Conservation (phyloP, 2,113 vertebrate species). For the Diphyllodes magnificus region DNA sequence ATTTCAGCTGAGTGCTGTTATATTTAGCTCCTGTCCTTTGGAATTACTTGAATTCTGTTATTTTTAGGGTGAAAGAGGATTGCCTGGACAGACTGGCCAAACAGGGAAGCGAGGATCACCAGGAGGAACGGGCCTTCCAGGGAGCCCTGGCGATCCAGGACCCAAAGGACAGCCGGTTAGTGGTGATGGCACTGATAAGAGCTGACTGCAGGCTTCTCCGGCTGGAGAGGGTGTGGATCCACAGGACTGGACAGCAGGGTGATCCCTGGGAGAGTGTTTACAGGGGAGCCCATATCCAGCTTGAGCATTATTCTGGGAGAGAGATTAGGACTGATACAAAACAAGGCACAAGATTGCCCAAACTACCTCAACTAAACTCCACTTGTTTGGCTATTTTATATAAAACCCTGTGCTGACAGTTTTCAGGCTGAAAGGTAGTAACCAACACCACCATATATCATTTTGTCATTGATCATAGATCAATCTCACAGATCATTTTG, state of each 20-base stretch:
- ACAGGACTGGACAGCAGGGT: background rate
- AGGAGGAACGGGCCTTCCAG: conserved; percentile 86
- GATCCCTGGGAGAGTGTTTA: background rate
- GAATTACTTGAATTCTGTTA: conserved; percentile 24
- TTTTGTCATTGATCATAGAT: background rate
- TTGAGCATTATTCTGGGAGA: background rate
- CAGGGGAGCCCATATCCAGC: background rate
- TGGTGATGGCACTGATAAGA: background rate
- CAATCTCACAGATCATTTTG: background rate
- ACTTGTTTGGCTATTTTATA: background rate
- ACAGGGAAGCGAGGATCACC: conserved; percentile 86
- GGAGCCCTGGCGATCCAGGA: conserved; percentile 81
- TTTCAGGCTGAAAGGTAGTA: background rate
- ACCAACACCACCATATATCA: background rate
- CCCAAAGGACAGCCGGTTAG: conserved; percentile 90
- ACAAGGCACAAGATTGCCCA: background rate
- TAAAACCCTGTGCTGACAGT: background rate
- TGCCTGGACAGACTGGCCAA: conserved; percentile 85
- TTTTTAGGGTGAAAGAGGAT: conserved; percentile 85
- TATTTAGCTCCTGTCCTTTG: conserved; percentile 12
- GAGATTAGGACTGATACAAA: background rate
- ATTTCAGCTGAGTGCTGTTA: background rate
- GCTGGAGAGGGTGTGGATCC: background rate
- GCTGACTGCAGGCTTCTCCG: background rate
- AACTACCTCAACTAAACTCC: background rate